Evolutionary conservation across 1,140 invertebrate species (phyloP), one percentile per base, ranked within the genome.

Genomic region (Drosophila pectinifera): DNA sequence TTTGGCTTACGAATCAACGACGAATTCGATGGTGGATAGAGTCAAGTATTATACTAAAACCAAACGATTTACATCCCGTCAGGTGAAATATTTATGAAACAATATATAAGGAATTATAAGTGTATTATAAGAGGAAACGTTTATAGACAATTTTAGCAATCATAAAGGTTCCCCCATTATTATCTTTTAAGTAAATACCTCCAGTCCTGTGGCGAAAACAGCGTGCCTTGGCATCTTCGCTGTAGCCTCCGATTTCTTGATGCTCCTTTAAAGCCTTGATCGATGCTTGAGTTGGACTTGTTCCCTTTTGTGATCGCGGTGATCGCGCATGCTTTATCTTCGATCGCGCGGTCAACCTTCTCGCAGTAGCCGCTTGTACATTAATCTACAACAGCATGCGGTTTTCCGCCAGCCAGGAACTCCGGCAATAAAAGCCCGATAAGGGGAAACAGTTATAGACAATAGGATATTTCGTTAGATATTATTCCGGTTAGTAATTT

Each of bases 321-420:
- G n/a, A n/a, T n/a, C n/a, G n/a, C n/a, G n/a, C n/a, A n/a, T n/a
- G n/a, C n/a, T n/a, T n/a, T n/a, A n/a, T n/a, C n/a, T n/a, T n/a
- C n/a, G n/a, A n/a, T n/a, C n/a, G n/a, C n/a, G n/a, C n/a, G n/a
- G n/a, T n/a, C n/a, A n/a, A n/a, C n/a, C n/a, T n/a, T n/a, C n/a
- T n/a, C n/a, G n/a, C n/a, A n/a, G n/a, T n/a, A n/a, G n/a, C n/a
- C n/a, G n/a, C n/a, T n/a, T n/a, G n/a, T n/a, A n/a, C n/a, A n/a
- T 81, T 81, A 73, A 57, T 63, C 67, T 78, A 81, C 79, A 81
- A 76, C 67, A 81, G 68, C 61, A 43, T 67, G 73, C 73, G 73
- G 78, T 82, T 80, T 58, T 54, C 49, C 36, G 38, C 59, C 72
- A 58, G 48, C 51, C 73, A 65, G 72, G 45, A 75, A 45, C 70